Percentiles rank a stretch among this genome's conserved stretches.
phyloP scores from a whole-genome alignment of 2,113 vertebrate species.

The Oryzias woworae region DNA sequence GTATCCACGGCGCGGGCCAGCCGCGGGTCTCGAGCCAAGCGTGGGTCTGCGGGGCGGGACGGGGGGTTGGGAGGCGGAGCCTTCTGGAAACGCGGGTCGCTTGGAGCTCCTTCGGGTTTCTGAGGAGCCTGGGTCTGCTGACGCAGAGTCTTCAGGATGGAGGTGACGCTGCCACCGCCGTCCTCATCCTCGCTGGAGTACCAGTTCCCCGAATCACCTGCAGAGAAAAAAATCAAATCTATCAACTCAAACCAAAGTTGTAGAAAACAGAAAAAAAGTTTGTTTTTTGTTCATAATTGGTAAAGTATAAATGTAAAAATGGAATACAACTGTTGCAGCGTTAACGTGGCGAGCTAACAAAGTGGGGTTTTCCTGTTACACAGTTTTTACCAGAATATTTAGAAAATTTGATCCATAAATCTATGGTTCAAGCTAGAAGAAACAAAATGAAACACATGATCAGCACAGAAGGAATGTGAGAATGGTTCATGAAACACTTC shows the following conservation, averaged over 20 bases:
- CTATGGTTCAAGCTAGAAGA: too few species aligned
- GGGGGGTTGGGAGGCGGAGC: constrained; percentile 38
- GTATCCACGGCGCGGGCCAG: constrained; percentile 75
- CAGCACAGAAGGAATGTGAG: too few species aligned
- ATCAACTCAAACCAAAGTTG: background rate
- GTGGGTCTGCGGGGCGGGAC: constrained; percentile 83
- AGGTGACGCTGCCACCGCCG: constrained; percentile 89
- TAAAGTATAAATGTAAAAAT: too few species aligned
- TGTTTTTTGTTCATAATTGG: too few species aligned
- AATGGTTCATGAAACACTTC: too few species aligned
- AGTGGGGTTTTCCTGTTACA: too few species aligned
- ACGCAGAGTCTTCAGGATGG: constrained; percentile 88
- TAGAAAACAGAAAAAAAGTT: too few species aligned
- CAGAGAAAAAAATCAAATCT: background rate
- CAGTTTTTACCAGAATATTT: too few species aligned
- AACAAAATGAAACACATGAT: too few species aligned
- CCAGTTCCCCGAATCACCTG: constrained; percentile 93
- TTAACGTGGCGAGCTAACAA: too few species aligned
- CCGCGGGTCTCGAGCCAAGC: constrained; percentile 85
- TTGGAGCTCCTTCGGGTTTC: constrained; percentile 50
- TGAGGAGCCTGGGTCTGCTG: constrained; percentile 82
- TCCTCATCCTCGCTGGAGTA: constrained; percentile 97
- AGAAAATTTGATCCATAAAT: too few species aligned
- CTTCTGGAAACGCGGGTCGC: constrained; percentile 87
- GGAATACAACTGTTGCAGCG: too few species aligned